Base-by-base conservation (phyloP, 2,113 vertebrate genomes). In the Cyrtonyx montezumae region DNA sequence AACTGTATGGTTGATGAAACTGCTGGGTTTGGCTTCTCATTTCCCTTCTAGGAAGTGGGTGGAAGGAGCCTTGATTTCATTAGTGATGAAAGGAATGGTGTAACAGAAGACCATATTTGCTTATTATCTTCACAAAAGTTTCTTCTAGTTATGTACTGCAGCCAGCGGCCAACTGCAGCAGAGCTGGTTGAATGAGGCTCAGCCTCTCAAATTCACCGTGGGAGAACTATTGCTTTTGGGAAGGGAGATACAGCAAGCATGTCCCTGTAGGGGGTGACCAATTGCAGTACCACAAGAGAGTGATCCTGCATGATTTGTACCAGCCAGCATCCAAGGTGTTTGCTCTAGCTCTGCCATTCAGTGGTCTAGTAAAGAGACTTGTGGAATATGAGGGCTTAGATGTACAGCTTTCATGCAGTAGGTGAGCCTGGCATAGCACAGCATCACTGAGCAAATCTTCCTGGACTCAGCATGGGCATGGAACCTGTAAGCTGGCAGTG, bases 41-140 rank as follows among this genome's bases (percentile, higher is more conserved):
- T 85, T 89, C 9, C 23, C 26, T 84, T 76, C 58, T 73, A 45
- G 75, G 66, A 85, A 63, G 84, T 62, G 71, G 26, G 36, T 92
- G 91, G 93, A 58, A 85, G 51, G 63, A 69, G 49, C 67, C 80
- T 92, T 70, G 67, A 82, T 87, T 82, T 93, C 8, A 8, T 36
- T 82, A 22, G 53, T n/a, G 53, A 92, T 91, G 84, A 89, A 84
- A 66, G 87, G 93, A 91, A 75, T 53, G 70, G 79, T 85, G 70
- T 84, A 84, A 66, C 58, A 92, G 20, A 76, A 75, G 61, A 79
- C 17, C 1, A 0, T 46, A 32, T 75, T 84, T 9, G 12, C 69
- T 86, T 77, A 36, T 42, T 77, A 1, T 91, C 66, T 87, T 68
- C 42, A 8, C 5, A 56, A 37, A 63, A 84, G 13, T 74, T 90